Percentiles rank a stretch among this genome's conserved stretches.
These are phyloP conservation scores for Amazona finschi DNA, from an alignment of 2,797 vertebrate genomes.

Conservation along the genomic window DNA sequence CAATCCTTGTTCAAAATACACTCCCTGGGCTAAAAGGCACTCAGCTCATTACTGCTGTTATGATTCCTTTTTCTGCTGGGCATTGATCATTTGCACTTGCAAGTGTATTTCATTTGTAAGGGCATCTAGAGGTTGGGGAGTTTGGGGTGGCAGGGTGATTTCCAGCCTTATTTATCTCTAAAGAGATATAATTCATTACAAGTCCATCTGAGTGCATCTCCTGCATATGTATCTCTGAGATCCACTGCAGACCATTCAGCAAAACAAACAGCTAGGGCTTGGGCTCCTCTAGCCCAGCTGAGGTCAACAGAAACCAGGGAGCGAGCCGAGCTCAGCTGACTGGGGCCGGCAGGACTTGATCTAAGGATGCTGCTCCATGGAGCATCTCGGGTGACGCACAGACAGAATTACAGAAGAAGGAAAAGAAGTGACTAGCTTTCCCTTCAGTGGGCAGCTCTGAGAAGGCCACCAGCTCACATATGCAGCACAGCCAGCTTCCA, in stretches of 20 bases:
- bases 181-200: not conserved
- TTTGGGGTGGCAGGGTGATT: accelerated
- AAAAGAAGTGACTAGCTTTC: not conserved
- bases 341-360: not conserved
- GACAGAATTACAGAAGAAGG: not conserved
- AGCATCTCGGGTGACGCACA: not conserved
- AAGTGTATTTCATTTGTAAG: not conserved
- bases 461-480: not conserved
- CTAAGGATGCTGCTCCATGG: not conserved
- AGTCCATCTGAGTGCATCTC: not conserved
- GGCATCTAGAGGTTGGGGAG: not conserved
- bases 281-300: not conserved
- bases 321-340: accelerated
- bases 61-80: not conserved
- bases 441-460: not conserved
- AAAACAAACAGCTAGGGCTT: not conserved
- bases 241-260: not conserved
- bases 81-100: not conserved
- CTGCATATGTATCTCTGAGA: not conserved
- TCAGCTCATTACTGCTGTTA: not conserved
- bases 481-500: not conserved
- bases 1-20: not conserved
- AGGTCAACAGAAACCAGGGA: not conserved
- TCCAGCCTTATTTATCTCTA: not conserved
- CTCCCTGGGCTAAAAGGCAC: not conserved